A percentile compares a stretch with the other conserved stretches of the same genome.
Evolutionary conservation across 2,888 invertebrate genomes (phyloP).

Genomic region (Cephus runcator): DNA sequence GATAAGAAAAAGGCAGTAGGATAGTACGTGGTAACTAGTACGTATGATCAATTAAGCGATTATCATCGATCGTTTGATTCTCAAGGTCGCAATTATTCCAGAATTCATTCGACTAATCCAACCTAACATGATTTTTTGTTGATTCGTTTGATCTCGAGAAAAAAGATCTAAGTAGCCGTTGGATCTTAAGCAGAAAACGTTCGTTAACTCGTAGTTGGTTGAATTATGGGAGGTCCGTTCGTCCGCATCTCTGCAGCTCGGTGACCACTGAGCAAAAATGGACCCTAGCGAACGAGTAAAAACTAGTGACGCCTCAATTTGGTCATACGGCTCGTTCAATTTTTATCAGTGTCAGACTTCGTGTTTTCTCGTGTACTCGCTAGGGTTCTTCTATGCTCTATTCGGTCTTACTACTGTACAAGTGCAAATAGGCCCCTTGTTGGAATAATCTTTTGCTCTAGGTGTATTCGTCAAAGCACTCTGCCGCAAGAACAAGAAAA

Average conservation of each 20-base stretch:
- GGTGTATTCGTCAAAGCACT: neutral
- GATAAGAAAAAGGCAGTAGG: too few relatives aligned
- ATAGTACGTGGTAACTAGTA: too few relatives aligned
- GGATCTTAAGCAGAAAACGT: slow-evolving; percentile 7
- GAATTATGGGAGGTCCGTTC: slow-evolving; percentile 7
- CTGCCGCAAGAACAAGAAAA: neutral
- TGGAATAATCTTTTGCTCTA: neutral
- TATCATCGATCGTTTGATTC: neutral
- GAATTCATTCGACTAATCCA: neutral
- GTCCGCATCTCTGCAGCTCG: slow-evolving; percentile 1
- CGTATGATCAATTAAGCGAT: neutral
- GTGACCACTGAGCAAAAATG: slow-evolving; percentile 17
- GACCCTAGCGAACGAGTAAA: slow-evolving; percentile 18
- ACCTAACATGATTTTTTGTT: too few relatives aligned
- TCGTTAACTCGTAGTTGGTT: slow-evolving; percentile 39
- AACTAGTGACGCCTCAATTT: slow-evolving; percentile 34
- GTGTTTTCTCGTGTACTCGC: neutral
- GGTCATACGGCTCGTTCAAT: slow-evolving; percentile 18
- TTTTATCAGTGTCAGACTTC: slow-evolving; percentile 1
- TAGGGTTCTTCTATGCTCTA: neutral
- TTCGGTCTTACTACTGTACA: neutral
- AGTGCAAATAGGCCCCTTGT: neutral
- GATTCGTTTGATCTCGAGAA: neutral
- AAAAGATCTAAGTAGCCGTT: neutral
- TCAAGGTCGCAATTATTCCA: neutral